These are phyloP conservation scores for Aurelia aurita complex sp. Pacific DNA, from an alignment of 30 jellyfish, hydroid and myxozoan genomes.

Conservation along the genomic window DNA sequence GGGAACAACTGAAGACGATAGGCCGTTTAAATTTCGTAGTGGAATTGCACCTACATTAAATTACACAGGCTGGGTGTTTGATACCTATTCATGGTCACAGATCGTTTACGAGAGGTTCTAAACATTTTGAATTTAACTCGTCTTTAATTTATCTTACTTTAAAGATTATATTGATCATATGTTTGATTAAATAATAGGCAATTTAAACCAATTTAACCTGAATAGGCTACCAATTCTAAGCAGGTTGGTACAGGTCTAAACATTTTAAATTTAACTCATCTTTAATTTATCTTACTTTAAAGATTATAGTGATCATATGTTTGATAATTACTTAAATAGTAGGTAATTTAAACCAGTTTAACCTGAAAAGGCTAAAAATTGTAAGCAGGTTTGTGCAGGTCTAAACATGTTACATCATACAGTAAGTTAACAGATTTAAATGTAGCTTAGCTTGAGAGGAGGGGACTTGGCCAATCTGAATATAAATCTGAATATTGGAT, in stretches of 20 bases:
- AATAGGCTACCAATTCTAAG: no score
- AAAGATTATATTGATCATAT: not conserved
- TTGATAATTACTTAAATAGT: not conserved
- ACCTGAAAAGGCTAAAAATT: no score
- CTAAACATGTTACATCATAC: no score
- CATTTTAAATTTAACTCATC: not conserved
- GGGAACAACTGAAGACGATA: conserved; percentile 76
- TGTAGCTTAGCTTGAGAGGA: not conserved
- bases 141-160: not conserved
- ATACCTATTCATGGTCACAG: conserved; percentile 92
- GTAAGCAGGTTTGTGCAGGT: no score
- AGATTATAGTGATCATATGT: not conserved
- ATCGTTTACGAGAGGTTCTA: conserved; percentile 85
- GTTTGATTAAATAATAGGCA: not conserved
- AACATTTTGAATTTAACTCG: not conserved
- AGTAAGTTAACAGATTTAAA: no score
- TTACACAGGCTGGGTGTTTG: conserved; percentile 96
- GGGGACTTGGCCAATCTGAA: not conserved
- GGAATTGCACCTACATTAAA: conserved; percentile 92
- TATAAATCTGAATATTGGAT: not conserved
- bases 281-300: not conserved
- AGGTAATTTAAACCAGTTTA: no score
- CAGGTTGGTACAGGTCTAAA: no score
- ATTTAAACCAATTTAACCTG: no score
- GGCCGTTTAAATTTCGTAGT: conserved; percentile 84